These are phyloP conservation scores for Hyles vespertilio DNA, from an alignment of 1,140 invertebrate species.

Conservation along the genomic window DNA sequence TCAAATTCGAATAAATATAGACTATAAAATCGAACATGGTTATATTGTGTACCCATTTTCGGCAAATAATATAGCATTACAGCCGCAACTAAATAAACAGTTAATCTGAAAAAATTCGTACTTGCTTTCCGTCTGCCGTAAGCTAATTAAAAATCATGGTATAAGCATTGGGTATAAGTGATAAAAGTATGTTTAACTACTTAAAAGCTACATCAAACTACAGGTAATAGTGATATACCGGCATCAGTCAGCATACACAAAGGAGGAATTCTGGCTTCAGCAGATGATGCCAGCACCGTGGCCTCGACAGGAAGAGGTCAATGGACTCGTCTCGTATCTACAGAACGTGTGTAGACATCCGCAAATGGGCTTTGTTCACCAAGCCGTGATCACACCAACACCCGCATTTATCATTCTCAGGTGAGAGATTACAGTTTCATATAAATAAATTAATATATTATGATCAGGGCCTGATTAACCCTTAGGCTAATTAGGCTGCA, in stretches of 20 bases:
- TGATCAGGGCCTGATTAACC: no score
- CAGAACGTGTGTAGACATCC: slow-evolving; percentile 60
- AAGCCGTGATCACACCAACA: slow-evolving; percentile 87
- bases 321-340: slow-evolving; percentile 79
- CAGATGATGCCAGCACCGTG: slow-evolving; percentile 85
- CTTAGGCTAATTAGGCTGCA: no score
- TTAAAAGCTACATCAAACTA: slow-evolving; percentile 7
- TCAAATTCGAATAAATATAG: no score
- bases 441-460: slow-evolving; percentile 16
- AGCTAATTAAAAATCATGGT: no score
- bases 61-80: no score
- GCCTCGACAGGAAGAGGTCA: slow-evolving; percentile 82
- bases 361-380: slow-evolving; percentile 83
- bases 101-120: no score
- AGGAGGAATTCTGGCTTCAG: slow-evolving; percentile 80
- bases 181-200: no score
- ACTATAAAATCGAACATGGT: no score
- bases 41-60: no score
- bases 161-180: no score
- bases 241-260: slow-evolving; percentile 71
- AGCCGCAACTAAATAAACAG: no score
- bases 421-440: slow-evolving; percentile 8
- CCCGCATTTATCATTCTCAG: slow-evolving; percentile 73
- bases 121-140: no score
- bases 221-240: slow-evolving; percentile 83